Evolutionary conservation across 1,140 invertebrate genomes (phyloP).

Genomic region (Euwallacea similis): DNA sequence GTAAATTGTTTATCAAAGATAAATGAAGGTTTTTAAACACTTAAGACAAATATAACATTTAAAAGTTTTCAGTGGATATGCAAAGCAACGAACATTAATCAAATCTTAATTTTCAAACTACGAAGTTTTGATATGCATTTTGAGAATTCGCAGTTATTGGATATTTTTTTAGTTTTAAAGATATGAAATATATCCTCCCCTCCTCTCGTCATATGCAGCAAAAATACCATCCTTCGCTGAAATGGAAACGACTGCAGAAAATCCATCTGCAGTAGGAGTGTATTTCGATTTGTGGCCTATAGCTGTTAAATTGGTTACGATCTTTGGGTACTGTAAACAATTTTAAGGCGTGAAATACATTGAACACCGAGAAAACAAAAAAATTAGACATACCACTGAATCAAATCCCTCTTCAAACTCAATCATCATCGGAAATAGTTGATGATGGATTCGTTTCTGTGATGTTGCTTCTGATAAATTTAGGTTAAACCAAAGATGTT

Average conservation of each 20-base stretch:
- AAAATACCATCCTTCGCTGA: conserved; percentile 52
- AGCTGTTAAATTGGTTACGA: conserved; percentile 52
- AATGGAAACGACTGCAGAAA: conserved; percentile 60
- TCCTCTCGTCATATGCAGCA: conserved; percentile 62
- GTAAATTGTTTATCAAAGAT: too few relatives aligned
- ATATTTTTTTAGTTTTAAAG: not conserved
- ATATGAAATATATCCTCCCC: conserved; percentile 55
- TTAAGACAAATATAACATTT: too few relatives aligned
- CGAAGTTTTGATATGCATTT: too few relatives aligned
- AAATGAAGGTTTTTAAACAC: too few relatives aligned
- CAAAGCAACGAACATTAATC: too few relatives aligned
- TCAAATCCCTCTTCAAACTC: conserved; percentile 65
- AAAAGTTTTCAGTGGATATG: too few relatives aligned
- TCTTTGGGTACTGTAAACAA: conserved; percentile 47
- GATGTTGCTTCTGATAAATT: conserved; percentile 42
- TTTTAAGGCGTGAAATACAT: not conserved
- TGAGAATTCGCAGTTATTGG: too few relatives aligned
- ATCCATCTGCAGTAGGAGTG: conserved; percentile 54
- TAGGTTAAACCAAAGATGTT: conserved; percentile 44
- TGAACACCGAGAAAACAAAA: too few relatives aligned
- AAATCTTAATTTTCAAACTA: too few relatives aligned
- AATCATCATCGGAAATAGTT: conserved; percentile 71
- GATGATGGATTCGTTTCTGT: conserved; percentile 52
- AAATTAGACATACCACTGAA: conserved; percentile 49
- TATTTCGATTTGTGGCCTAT: conserved; percentile 57